Percentiles rank a stretch among this genome's conserved stretches.
These are phyloP conservation scores for Tromatobia lineatoria DNA, from an alignment of 2,888 invertebrate genomes.

Conservation along the genomic window DNA sequence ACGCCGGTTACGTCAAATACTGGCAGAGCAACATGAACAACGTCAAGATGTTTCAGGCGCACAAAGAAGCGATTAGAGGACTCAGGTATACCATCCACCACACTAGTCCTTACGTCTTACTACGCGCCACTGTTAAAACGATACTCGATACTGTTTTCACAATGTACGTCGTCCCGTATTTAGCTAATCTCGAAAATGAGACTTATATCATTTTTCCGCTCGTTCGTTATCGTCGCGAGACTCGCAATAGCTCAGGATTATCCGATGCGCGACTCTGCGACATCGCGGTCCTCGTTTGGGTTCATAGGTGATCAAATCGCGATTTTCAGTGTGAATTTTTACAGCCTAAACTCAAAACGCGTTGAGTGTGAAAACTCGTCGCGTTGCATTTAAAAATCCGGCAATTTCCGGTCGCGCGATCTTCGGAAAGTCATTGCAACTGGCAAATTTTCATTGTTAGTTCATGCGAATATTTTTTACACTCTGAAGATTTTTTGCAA, in stretches of 20 bases:
- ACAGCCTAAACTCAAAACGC: slow-evolving; percentile 11
- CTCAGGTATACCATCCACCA: slow-evolving; percentile 91
- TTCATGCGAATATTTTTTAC: not conserved
- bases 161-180: slow-evolving; percentile 46
- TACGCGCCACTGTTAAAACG: slow-evolving; percentile 78
- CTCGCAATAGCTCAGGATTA: slow-evolving; percentile 1
- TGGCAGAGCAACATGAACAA: slow-evolving; percentile 99
- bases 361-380: slow-evolving; percentile 15
- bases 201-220: slow-evolving; percentile 19
- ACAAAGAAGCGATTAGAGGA: slow-evolving; percentile 99
- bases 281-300: slow-evolving; percentile 76
- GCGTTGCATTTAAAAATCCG: not conserved
- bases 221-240: slow-evolving; percentile 32
- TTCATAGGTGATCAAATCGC: slow-evolving; percentile 78
- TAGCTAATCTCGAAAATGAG: slow-evolving; percentile 2
- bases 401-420: not conserved
- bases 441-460: not conserved
- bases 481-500: no score
- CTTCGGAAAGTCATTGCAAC: not conserved
- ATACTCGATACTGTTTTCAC: slow-evolving; percentile 60
- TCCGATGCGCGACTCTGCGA: not conserved
- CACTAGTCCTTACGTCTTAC: slow-evolving; percentile 84
- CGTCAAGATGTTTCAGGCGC: slow-evolving; percentile 99
- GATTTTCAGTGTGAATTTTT: slow-evolving; percentile 6
- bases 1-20: slow-evolving; percentile 99